phyloP scores from a whole-genome alignment of 1,140 invertebrate species.

The Lepidurus packardi region DNA sequence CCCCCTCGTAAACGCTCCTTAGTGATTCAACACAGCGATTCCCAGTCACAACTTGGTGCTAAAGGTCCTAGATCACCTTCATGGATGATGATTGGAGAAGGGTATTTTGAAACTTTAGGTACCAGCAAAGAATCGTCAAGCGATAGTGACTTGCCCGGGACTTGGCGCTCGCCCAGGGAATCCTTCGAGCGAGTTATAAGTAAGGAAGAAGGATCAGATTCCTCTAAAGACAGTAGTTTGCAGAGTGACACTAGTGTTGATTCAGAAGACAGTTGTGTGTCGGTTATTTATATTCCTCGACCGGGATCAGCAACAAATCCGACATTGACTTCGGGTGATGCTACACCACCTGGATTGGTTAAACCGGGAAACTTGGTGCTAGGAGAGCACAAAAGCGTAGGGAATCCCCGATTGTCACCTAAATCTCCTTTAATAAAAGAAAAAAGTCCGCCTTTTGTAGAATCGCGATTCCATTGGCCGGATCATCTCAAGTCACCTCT shows the following conservation, averaged over 20 bases:
- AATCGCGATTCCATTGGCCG: not conserved
- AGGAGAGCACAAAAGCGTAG: slow-evolving; percentile 28
- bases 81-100: not conserved
- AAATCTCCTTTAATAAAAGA: slow-evolving; percentile 25
- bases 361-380: slow-evolving; percentile 36
- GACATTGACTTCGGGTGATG: slow-evolving; percentile 17
- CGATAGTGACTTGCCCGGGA: slow-evolving; percentile 25
- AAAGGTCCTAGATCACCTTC: not conserved
- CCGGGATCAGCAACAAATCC: slow-evolving; percentile 43
- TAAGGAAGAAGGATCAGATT: slow-evolving; percentile 75
- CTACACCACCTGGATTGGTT: not conserved
- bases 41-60: slow-evolving; percentile 1
- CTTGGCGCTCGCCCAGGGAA: slow-evolving; percentile 27
- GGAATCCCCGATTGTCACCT: slow-evolving; percentile 19
- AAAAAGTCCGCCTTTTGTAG: slow-evolving; percentile 30
- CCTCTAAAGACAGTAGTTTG: slow-evolving; percentile 82
- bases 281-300: slow-evolving; percentile 80
- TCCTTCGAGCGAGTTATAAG: slow-evolving; percentile 56
- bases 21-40: not conserved
- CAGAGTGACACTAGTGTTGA: slow-evolving; percentile 89
- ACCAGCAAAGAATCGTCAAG: slow-evolving; percentile 13
- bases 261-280: slow-evolving; percentile 84
- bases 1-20: not conserved
- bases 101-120: slow-evolving; percentile 2
- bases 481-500: not conserved